Evolutionary conservation across 2,888 invertebrate genomes (phyloP).

Genomic region (Tinea trinotella): DNA sequence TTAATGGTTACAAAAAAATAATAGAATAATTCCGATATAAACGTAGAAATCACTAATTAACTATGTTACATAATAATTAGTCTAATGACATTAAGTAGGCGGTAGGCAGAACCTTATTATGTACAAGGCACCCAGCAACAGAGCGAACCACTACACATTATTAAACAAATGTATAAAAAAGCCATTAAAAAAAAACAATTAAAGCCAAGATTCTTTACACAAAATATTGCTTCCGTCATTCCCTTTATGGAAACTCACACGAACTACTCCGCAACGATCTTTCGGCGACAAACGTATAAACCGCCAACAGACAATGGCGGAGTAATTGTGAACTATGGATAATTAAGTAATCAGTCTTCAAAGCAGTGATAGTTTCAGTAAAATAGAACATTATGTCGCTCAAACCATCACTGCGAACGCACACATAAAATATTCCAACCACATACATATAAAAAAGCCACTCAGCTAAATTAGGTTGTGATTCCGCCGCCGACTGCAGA

Average conservation of each 20-base stretch:
- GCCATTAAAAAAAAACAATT: neutral
- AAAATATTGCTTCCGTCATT: neutral
- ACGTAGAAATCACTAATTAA: slow-evolving; percentile 21
- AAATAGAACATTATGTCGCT: neutral
- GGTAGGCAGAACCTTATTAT: slow-evolving; percentile 66
- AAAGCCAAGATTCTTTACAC: neutral
- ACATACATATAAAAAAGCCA: no score
- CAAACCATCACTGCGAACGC: neutral
- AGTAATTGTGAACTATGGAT: slow-evolving; percentile 1
- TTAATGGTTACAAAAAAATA: neutral
- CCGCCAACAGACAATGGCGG: neutral
- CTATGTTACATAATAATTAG: slow-evolving; percentile 64
- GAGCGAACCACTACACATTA: slow-evolving; percentile 32
- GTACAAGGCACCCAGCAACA: slow-evolving; percentile 63
- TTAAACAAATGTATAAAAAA: neutral
- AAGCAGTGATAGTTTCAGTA: neutral
- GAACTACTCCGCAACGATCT: neutral
- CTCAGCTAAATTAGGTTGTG: no score
- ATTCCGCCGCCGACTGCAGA: no score
- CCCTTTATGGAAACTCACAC: no score
- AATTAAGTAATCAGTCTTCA: slow-evolving; percentile 15
- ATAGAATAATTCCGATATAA: slow-evolving; percentile 10
- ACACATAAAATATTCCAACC: no score
- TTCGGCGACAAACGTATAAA: neutral
- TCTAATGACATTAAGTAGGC: slow-evolving; percentile 70